Base-by-base conservation (phyloP, 37 sponge, comb jelly and placozoan species). In the Haliclona indistincta region DNA sequence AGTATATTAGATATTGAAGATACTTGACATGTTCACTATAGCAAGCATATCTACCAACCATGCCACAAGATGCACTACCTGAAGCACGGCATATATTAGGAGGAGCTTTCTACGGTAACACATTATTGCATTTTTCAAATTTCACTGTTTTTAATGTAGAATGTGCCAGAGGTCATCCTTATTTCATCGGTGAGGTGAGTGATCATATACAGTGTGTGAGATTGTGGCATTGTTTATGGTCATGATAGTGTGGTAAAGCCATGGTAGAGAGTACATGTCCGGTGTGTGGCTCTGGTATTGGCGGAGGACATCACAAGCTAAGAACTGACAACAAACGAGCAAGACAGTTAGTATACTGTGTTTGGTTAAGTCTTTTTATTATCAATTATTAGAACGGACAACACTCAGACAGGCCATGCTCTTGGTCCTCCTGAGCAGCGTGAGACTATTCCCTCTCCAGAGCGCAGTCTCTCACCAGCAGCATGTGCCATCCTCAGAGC, bases 21-120 rank as follows among this genome's bases (percentile, higher is more conserved):
- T n/a, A n/a, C n/a, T n/a, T n/a, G n/a, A n/a, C n/a, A n/a, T n/a
- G n/a, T 26, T 45, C 36, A 22, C 38, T 64, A 32, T 43, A 88
- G 88, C 52, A 60, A 63, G 65, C 68, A 38, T 89, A 74, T 61
- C 64, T 89, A 29, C 89, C 89, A 5, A 83, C 89, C 15, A 89
- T 89, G 89, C 74, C 74, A 37, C 56, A 73, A 13, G 74, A 73
- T 35, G 5, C 56, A 23, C 56, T 73, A 4, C 55, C 39, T 53
- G 55, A 53, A n/a, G 74, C 49, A 15, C 23, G 53, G 40, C 23
- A 53, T 17, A 34, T 36, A 4, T 3, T 73, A 3, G 58, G 55
- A 11, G 86, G 86, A 70, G 8, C 5, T 6, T 70, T 70, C 43
- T 70, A 70, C 43, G 71, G 71, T 70, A 45, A 11, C n/a, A n/a